phyloP scores from a whole-genome alignment of 2,113 vertebrate genomes.

The Helogale parvula region DNA sequence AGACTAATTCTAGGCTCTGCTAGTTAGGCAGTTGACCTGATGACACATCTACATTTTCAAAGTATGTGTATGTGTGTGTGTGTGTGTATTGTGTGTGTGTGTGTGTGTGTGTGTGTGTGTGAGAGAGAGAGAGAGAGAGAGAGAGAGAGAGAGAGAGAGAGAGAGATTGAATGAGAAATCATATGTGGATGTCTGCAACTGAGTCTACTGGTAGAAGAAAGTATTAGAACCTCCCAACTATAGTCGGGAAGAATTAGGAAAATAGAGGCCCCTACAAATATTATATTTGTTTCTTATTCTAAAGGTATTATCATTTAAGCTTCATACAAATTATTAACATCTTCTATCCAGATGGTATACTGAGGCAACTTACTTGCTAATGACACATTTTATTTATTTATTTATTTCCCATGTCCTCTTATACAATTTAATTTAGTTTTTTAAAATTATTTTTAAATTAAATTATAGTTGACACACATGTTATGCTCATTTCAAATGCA shows the following conservation, averaged over 20 bases:
- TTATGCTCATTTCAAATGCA: background rate
- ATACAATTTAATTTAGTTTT: background rate
- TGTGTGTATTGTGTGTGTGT: no score
- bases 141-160: no score
- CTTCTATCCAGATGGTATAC: background rate
- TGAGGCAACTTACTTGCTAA: background rate
- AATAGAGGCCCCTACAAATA: background rate
- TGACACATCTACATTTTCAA: background rate
- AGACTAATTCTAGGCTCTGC: background rate
- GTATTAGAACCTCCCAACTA: background rate
- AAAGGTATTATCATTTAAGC: background rate
- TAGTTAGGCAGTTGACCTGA: background rate
- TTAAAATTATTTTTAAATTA: background rate
- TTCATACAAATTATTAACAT: conserved; percentile 9
- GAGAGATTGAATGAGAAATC: background rate
- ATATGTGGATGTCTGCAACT: background rate
- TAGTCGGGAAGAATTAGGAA: background rate
- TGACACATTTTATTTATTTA: background rate
- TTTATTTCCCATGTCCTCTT: background rate
- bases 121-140: background rate
- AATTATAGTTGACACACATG: background rate
- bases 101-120: no score
- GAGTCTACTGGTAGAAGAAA: background rate
- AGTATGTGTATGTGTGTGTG: background rate
- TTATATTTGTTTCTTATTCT: background rate